Percentiles rank a stretch among this genome's conserved stretches.
Conservation (phyloP, 2,888 invertebrate genomes). For the Acleris emargana region DNA sequence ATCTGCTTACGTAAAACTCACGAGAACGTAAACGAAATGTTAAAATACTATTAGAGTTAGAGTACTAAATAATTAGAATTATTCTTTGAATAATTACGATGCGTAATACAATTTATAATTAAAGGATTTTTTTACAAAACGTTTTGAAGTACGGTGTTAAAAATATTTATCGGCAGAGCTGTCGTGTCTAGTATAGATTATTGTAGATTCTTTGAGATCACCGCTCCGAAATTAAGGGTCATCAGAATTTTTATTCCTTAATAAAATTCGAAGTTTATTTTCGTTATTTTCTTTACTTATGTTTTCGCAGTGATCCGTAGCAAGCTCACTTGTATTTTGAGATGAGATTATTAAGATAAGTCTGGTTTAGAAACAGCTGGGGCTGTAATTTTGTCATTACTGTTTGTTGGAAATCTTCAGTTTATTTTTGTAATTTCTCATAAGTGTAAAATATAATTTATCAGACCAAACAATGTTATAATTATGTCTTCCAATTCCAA, state of each 20-base stretch:
- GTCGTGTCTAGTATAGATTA: constrained; percentile 7
- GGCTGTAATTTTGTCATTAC: neutral
- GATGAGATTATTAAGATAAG: neutral
- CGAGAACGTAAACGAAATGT: too few relatives aligned
- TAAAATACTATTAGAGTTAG: too few relatives aligned
- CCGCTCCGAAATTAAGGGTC: constrained; percentile 35
- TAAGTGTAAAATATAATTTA: too few relatives aligned
- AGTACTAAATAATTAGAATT: too few relatives aligned
- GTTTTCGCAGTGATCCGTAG: constrained; percentile 43
- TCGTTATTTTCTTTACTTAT: constrained; percentile 42
- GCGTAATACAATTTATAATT: too few relatives aligned
- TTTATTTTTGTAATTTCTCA: neutral
- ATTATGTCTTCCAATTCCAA: too few relatives aligned
- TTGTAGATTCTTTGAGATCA: neutral
- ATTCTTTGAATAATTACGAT: too few relatives aligned
- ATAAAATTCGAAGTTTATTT: constrained; percentile 6
- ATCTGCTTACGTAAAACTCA: too few relatives aligned
- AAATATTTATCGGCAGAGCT: neutral
- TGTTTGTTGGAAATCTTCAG: neutral
- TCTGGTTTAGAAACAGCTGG: neutral
- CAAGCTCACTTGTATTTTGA: neutral
- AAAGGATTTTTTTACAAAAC: neutral
- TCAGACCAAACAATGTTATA: too few relatives aligned
- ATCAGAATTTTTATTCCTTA: constrained; percentile 41
- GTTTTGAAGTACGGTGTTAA: neutral